Percentiles rank a stretch among this genome's conserved stretches.
phyloP scores from a whole-genome alignment of 2,888 invertebrate species.

The Drosophila paramelanica region DNA sequence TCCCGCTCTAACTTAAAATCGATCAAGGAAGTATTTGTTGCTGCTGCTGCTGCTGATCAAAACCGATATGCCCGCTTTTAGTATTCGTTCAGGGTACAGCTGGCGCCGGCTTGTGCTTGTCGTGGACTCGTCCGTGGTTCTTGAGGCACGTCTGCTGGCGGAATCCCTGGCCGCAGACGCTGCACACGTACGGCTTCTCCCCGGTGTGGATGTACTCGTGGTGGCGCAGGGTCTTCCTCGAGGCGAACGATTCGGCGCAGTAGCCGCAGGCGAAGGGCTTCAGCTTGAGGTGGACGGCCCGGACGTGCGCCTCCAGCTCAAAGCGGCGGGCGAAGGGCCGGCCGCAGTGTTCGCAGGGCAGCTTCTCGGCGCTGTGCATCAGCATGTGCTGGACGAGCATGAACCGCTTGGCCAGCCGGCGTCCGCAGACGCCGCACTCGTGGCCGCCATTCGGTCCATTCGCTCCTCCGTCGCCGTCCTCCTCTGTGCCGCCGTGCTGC shows the following conservation, averaged over 20 bases:
- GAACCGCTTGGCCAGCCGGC: conserved; percentile 80
- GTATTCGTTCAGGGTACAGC: no score
- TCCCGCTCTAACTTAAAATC: no score
- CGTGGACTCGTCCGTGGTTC: conserved; percentile 78
- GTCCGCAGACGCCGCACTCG: conserved; percentile 77
- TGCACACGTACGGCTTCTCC: conserved; percentile 83
- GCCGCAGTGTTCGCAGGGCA: conserved; percentile 81
- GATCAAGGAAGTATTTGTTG: no score
- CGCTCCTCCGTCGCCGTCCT: conserved; percentile 46
- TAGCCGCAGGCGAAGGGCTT: conserved; percentile 78
- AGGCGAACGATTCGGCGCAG: conserved; percentile 79
- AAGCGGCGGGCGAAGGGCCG: conserved; percentile 77
- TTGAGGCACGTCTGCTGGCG: conserved; percentile 82
- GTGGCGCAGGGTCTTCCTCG: conserved; percentile 77
- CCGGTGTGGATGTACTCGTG: conserved; percentile 84
- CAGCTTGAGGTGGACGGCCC: conserved; percentile 80
- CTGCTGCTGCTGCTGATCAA: no score
- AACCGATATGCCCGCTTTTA: no score
- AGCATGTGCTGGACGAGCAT: conserved; percentile 82
- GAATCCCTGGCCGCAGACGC: conserved; percentile 81
- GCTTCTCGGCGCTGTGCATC: conserved; percentile 77
- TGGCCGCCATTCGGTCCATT: conserved; percentile 10
- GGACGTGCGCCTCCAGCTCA: conserved; percentile 80
- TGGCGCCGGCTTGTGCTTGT: conserved; percentile 28
- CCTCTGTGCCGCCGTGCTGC: conserved; percentile 48